A percentile compares a stretch with the other conserved stretches of the same genome.
phyloP scores from a whole-genome alignment of 2,113 vertebrate genomes.

The Otolemur garnettii region DNA sequence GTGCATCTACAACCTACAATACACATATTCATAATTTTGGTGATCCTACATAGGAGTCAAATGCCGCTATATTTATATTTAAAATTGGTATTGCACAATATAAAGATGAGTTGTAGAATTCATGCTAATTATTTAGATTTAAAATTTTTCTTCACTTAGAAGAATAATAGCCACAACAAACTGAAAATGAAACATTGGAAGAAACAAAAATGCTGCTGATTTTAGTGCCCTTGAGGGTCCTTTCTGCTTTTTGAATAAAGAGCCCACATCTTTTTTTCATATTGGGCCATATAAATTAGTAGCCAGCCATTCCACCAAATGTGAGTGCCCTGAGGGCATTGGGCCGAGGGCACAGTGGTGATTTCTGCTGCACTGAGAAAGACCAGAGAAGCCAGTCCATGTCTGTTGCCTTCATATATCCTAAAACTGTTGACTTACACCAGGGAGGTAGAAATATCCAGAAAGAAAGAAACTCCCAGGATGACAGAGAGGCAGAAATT shows the following conservation, averaged over 20 bases:
- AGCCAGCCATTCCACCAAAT: background rate
- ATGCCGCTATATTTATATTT: background rate
- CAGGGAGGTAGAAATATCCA: no score
- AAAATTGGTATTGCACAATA: background rate
- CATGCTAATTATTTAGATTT: background rate
- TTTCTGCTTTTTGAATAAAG: background rate
- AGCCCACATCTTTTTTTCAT: background rate
- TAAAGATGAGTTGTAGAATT: background rate
- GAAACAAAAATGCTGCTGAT: background rate
- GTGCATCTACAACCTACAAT: background rate
- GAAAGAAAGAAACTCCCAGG: background rate
- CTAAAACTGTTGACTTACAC: no score
- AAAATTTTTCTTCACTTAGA: background rate
- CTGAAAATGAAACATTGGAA: background rate
- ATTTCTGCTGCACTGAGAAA: background rate
- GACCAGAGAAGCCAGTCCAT: no score
- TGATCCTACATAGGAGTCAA: background rate
- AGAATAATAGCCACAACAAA: background rate
- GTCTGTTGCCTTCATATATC: no score
- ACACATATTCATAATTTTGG: background rate
- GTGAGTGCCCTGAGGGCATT: background rate
- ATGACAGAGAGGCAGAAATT: background rate
- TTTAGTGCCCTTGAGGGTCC: background rate
- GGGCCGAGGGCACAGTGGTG: background rate
- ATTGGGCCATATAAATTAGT: background rate